Evolutionary conservation across 2,113 vertebrate species (phyloP).

Genomic region (Mesitornis unicolor): DNA sequence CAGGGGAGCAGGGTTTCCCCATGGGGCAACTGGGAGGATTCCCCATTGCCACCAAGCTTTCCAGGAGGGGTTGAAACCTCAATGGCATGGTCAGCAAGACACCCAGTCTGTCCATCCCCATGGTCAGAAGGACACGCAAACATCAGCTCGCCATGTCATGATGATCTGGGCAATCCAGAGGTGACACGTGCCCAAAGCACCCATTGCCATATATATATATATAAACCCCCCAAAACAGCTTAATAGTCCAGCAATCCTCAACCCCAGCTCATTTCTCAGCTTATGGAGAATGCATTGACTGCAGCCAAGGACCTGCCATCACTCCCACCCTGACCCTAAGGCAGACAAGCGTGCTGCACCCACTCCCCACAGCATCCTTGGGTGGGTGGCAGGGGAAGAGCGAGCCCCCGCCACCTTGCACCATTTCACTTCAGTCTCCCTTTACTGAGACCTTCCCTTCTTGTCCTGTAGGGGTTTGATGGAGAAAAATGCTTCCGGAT

Average conservation of each 20-base stretch:
- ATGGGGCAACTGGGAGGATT: background rate
- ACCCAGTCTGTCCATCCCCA: accelerated
- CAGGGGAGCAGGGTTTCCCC: background rate
- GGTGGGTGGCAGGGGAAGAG: background rate
- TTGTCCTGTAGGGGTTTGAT: background rate
- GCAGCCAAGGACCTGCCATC: accelerated
- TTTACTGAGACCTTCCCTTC: background rate
- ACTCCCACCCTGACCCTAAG: background rate
- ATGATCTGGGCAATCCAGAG: background rate
- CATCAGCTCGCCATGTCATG: background rate
- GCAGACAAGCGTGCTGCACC: background rate
- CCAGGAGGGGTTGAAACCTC: background rate
- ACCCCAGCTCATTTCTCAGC: background rate
- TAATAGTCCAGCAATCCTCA: background rate
- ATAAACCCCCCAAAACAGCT: background rate
- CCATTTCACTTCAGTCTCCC: accelerated
- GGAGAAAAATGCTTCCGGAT: accelerated
- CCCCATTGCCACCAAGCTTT: background rate
- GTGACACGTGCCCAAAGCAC: background rate
- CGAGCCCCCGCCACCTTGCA: background rate
- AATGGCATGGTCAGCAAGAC: background rate
- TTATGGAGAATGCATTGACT: background rate
- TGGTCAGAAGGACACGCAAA: background rate
- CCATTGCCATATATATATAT: accelerated
- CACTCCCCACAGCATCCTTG: background rate